phyloP scores from a whole-genome alignment of 2,113 vertebrate species.

The Menidia beryllina region DNA sequence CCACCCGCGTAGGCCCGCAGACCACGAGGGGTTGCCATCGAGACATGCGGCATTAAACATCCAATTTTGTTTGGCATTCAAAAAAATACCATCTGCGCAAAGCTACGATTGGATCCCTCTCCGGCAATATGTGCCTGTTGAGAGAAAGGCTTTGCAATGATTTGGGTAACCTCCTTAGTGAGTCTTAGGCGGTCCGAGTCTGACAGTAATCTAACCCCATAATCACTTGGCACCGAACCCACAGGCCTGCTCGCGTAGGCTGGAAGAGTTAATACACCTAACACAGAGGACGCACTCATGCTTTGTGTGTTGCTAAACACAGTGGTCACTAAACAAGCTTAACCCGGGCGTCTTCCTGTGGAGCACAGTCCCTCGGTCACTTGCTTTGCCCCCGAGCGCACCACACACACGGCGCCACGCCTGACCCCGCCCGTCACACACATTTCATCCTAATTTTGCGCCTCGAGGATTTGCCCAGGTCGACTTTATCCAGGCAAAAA shows the following conservation, averaged over 20 bases:
- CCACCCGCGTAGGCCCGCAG: slow-evolving; percentile 52
- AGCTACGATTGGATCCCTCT: slow-evolving; percentile 6
- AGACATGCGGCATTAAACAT: not conserved
- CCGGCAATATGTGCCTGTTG: slow-evolving; percentile 12
- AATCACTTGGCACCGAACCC: slow-evolving; percentile 67
- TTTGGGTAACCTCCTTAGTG: slow-evolving; percentile 75
- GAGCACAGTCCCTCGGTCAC: slow-evolving; percentile 51
- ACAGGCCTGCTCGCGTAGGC: slow-evolving; percentile 49
- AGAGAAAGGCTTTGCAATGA: slow-evolving; percentile 52
- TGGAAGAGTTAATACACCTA: slow-evolving; percentile 52
- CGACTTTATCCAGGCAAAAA: not conserved
- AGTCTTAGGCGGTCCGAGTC: slow-evolving; percentile 68
- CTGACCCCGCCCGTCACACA: slow-evolving; percentile 42
- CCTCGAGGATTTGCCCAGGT: slow-evolving; percentile 11
- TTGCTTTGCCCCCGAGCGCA: slow-evolving; percentile 27
- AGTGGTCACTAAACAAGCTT: slow-evolving; percentile 60
- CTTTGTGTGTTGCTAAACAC: slow-evolving; percentile 62
- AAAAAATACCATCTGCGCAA: slow-evolving; percentile 9
- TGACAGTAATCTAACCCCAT: slow-evolving; percentile 70
- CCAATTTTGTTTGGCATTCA: not conserved
- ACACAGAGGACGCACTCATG: slow-evolving; percentile 47
- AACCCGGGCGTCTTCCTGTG: slow-evolving; percentile 41
- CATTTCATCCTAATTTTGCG: slow-evolving; percentile 31
- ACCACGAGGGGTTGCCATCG: slow-evolving; percentile 65
- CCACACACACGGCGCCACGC: slow-evolving; percentile 46